Percentiles rank a stretch among this genome's conserved stretches.
These are phyloP conservation scores for Tychaedon coryphoeus DNA, from an alignment of 2,113 vertebrate genomes.

Conservation along the genomic window DNA sequence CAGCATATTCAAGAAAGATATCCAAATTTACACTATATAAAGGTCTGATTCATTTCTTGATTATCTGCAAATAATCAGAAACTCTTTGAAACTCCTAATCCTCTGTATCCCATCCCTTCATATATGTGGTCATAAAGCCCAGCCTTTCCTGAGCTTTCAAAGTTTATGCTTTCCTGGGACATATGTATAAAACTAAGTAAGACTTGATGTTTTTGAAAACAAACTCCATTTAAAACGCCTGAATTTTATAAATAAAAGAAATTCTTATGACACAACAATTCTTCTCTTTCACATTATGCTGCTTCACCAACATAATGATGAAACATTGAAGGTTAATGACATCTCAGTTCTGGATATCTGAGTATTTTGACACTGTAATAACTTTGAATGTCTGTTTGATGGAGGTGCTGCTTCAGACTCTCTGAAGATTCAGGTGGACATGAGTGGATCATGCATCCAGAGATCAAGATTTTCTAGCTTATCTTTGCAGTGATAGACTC, in stretches of 20 bases:
- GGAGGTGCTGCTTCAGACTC: neutral
- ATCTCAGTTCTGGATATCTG: neutral
- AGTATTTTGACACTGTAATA: neutral
- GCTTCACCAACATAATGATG: neutral
- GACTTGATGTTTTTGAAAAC: neutral
- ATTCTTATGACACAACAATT: fast-evolving
- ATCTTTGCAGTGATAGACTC: neutral
- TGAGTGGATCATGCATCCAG: neutral
- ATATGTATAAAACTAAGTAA: neutral
- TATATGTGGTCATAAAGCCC: neutral
- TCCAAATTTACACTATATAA: neutral
- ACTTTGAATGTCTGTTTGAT: neutral
- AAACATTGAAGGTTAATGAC: neutral
- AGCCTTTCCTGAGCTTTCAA: neutral
- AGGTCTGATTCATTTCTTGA: neutral
- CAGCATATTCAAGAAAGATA: neutral
- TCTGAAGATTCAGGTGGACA: neutral
- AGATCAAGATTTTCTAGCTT: neutral
- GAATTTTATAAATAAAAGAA: neutral
- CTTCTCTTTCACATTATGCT: neutral
- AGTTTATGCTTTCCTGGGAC: neutral
- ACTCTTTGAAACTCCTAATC: neutral
- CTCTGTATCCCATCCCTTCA: neutral
- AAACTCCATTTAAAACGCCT: neutral
- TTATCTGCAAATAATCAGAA: neutral